Evolutionary conservation across 2,888 invertebrate genomes (phyloP).

Genomic region (Megamerina dolium): DNA sequence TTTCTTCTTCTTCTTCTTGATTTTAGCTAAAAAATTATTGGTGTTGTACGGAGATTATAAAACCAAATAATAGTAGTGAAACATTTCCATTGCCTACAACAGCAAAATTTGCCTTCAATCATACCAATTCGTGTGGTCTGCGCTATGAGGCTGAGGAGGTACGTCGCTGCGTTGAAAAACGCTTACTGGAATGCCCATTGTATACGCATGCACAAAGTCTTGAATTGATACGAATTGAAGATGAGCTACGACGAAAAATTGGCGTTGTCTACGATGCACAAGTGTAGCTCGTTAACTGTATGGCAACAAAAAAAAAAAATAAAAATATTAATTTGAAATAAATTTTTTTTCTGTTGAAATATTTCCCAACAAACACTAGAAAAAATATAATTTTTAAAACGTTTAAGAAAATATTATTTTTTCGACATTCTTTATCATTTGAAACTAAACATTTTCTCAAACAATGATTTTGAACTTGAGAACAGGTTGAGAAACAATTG

Average conservation of each 20-base stretch:
- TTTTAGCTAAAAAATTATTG: conserved; percentile 51
- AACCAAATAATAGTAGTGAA: conserved; percentile 54
- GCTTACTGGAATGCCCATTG: conserved; percentile 61
- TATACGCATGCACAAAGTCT: conserved; percentile 62
- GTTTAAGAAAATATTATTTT: too few relatives aligned
- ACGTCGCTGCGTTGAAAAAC: conserved; percentile 61
- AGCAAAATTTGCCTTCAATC: conserved; percentile 56
- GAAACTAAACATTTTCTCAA: too few relatives aligned
- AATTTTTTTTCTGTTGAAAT: too few relatives aligned
- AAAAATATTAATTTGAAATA: too few relatives aligned
- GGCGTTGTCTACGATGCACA: conserved; percentile 55
- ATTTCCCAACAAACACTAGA: too few relatives aligned
- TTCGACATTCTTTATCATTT: too few relatives aligned
- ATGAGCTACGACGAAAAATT: conserved; percentile 61
- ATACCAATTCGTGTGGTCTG: conserved; percentile 65
- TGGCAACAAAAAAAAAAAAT: too few relatives aligned
- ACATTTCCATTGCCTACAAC: conserved; percentile 58
- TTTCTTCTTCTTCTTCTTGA: neutral
- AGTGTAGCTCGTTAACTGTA: too few relatives aligned
- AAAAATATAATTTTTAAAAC: too few relatives aligned
- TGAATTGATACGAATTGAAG: conserved; percentile 61
- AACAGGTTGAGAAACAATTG: too few relatives aligned
- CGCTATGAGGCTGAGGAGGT: conserved; percentile 71
- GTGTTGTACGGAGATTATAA: conserved; percentile 49
- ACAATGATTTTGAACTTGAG: too few relatives aligned